Conservation (phyloP, 53 echinoderm and acorn worm species). For the Stichopus horrens region DNA sequence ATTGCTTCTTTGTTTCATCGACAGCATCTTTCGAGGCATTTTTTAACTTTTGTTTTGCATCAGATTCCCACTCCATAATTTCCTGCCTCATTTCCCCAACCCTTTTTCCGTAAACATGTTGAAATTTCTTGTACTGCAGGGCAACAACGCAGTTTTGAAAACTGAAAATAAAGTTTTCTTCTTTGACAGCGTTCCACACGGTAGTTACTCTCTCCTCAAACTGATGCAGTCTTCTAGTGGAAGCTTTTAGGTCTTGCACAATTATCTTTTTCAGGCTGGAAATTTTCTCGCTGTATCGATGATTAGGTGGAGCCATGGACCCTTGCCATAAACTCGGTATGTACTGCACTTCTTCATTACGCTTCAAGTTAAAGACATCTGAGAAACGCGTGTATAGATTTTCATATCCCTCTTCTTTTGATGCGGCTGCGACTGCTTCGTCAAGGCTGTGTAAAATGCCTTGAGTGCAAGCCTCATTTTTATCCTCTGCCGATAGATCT, state of each 20-base stretch:
- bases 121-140: constrained; percentile 22
- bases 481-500: constrained; percentile 24
- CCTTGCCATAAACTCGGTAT: constrained; percentile 46
- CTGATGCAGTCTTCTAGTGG: background rate
- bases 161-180: constrained; percentile 38
- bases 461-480: constrained; percentile 28
- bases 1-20: background rate
- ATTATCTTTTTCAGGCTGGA: background rate
- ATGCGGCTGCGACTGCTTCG: constrained; percentile 21
- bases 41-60: background rate
- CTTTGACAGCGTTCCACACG: constrained; percentile 32
- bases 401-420: constrained; percentile 12
- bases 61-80: constrained; percentile 30
- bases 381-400: constrained; percentile 15
- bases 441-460: background rate
- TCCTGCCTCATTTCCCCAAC: constrained; percentile 37
- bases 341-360: constrained; percentile 14
- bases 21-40: background rate
- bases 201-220: background rate
- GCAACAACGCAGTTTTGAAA: background rate
- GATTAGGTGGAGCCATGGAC: constrained; percentile 44
- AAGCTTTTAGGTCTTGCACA: background rate
- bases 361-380: constrained; percentile 31
- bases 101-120: constrained; percentile 42
- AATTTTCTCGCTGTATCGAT: constrained; percentile 43